A percentile compares a stretch with the other conserved stretches of the same genome.
These are phyloP conservation scores for Bothrops jararaca DNA, from an alignment of 2,113 vertebrate genomes.

Conservation along the genomic window DNA sequence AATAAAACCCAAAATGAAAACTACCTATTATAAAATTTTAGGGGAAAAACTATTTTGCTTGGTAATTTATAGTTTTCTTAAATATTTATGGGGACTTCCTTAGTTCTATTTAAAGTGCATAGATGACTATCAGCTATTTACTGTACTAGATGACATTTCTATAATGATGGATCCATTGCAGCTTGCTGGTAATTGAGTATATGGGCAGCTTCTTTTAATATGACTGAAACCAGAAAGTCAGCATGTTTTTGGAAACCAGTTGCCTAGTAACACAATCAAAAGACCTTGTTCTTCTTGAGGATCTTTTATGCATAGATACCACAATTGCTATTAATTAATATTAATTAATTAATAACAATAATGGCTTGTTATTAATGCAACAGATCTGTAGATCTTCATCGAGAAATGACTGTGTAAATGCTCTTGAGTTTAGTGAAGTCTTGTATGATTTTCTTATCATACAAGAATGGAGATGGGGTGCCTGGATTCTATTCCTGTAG, in stretches of 20 bases:
- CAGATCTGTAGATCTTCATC: background rate
- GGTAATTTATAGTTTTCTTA: conserved; percentile 5
- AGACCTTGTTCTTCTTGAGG: background rate
- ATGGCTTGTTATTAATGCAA: background rate
- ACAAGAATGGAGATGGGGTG: background rate
- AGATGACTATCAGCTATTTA: background rate
- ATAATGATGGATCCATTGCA: background rate
- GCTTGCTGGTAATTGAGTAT: background rate
- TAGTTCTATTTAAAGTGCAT: background rate
- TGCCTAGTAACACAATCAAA: conserved; percentile 13
- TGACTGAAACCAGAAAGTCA: conserved; percentile 4
- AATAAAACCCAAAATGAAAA: background rate
- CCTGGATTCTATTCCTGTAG: background rate
- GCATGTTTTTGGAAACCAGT: conserved; percentile 1
- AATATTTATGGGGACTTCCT: conserved; percentile 21
- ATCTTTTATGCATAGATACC: background rate
- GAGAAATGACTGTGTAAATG: background rate
- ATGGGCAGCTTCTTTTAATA: background rate
- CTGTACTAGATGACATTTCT: background rate
- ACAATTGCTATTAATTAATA: background rate
- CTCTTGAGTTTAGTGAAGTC: background rate
- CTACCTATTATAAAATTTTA: background rate
- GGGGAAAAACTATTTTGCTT: background rate
- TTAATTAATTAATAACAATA: background rate
- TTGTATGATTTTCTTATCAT: background rate